These are phyloP conservation scores for Drosophila rufa DNA, from an alignment of 1,140 invertebrate species.

Conservation along the genomic window DNA sequence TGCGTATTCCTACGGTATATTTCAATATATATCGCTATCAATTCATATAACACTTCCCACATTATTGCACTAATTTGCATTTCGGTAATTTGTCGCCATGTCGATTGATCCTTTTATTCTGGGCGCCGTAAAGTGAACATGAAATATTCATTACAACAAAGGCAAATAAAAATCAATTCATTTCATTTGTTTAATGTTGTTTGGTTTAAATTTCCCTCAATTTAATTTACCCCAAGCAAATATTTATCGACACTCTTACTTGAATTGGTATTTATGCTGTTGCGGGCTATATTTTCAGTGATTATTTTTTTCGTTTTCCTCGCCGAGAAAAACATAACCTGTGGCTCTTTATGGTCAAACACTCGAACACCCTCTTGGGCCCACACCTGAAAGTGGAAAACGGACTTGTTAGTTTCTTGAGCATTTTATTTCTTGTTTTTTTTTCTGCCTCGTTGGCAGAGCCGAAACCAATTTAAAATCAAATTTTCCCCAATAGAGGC, in stretches of 20 bases:
- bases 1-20: neutral
- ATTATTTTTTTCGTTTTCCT: slow-evolving; percentile 22
- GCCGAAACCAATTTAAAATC: slow-evolving; percentile 80
- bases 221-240: slow-evolving; percentile 63
- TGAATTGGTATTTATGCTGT: slow-evolving; percentile 42
- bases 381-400: slow-evolving; percentile 39
- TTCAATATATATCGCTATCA: neutral
- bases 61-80: slow-evolving; percentile 11
- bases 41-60: too few species aligned
- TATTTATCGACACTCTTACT: slow-evolving; percentile 61
- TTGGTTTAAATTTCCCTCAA: slow-evolving; percentile 37
- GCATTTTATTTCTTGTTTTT: slow-evolving; percentile 5
- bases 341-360: slow-evolving; percentile 68
- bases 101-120: neutral
- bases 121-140: neutral
- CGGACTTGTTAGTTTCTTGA: slow-evolving; percentile 66
- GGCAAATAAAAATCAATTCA: slow-evolving; percentile 19
- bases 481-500: slow-evolving; percentile 59
- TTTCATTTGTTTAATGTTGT: slow-evolving; percentile 51
- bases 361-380: slow-evolving; percentile 21
- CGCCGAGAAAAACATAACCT: slow-evolving; percentile 57
- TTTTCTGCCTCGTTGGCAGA: slow-evolving; percentile 38
- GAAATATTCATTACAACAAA: slow-evolving; percentile 8
- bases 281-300: slow-evolving; percentile 19
- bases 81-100: neutral